phyloP scores from a whole-genome alignment of 1,140 invertebrate genomes.

The Cherax quadricarinatus region DNA sequence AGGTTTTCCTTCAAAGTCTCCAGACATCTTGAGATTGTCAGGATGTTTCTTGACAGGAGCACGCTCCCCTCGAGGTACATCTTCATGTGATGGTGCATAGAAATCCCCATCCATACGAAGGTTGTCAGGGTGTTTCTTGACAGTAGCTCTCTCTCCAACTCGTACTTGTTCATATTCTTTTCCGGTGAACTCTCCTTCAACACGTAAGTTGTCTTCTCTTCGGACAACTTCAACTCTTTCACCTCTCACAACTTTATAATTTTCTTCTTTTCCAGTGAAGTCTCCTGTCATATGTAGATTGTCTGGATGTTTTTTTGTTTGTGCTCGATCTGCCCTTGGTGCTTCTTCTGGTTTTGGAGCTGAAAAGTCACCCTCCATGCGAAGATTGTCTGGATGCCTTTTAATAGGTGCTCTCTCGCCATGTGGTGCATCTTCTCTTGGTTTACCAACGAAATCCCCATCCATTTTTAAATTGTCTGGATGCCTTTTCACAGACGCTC shows the following conservation, averaged over 20 bases:
- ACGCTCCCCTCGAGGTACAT: slow-evolving; percentile 34
- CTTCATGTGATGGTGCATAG: slow-evolving; percentile 13
- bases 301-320: slow-evolving; percentile 78
- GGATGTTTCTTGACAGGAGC: slow-evolving; percentile 31
- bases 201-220: slow-evolving; percentile 76
- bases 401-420: slow-evolving; percentile 70
- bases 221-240: slow-evolving; percentile 75
- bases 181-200: slow-evolving; percentile 72
- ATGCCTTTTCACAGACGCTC: slow-evolving; percentile 76
- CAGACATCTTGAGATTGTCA: slow-evolving; percentile 40
- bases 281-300: slow-evolving; percentile 80
- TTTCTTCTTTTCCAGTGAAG: slow-evolving; percentile 75
- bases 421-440: slow-evolving; percentile 57
- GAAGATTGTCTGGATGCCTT: slow-evolving; percentile 73
- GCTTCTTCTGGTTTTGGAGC: slow-evolving; percentile 60
- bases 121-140: slow-evolving; percentile 51
- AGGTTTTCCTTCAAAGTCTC: slow-evolving; percentile 24
- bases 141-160: slow-evolving; percentile 26
- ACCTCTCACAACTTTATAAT: slow-evolving; percentile 71
- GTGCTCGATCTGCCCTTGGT: slow-evolving; percentile 76
- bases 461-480: slow-evolving; percentile 79
- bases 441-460: slow-evolving; percentile 77
- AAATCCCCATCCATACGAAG: slow-evolving; percentile 52
- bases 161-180: slow-evolving; percentile 17
- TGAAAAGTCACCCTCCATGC: slow-evolving; percentile 68